These are phyloP conservation scores for Enteromius argenteus DNA, from an alignment of 2,797 vertebrate species.

Conservation along the genomic window DNA sequence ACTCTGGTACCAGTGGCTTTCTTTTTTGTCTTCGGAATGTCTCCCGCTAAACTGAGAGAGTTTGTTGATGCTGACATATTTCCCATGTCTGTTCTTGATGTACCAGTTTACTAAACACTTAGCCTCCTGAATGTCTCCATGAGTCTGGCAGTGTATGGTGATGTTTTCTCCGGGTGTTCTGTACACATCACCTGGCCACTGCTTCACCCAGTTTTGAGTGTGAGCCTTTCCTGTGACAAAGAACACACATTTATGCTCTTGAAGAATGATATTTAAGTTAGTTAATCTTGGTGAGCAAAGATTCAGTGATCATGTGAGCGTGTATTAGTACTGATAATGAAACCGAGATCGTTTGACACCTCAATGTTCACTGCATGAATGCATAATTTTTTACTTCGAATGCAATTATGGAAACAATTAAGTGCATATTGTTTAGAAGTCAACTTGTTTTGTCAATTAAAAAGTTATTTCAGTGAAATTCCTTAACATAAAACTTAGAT, in stretches of 20 bases:
- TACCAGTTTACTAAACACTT: conserved; percentile 52
- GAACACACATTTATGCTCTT: neutral
- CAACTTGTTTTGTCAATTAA: too few relatives aligned
- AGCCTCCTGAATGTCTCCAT: conserved; percentile 6
- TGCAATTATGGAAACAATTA: neutral
- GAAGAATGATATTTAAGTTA: neutral
- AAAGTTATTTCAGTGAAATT: neutral
- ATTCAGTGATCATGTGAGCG: neutral
- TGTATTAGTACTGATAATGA: neutral
- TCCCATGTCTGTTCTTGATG: neutral
- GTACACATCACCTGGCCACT: conserved; percentile 32
- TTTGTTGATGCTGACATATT: neutral
- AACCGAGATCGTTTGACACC: neutral
- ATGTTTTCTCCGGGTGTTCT: conserved; percentile 28
- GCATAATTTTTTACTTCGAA: neutral
- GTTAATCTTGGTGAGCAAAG: neutral
- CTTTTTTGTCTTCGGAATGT: conserved; percentile 11
- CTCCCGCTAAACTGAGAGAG: conserved; percentile 39
- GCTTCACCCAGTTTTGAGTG: conserved; percentile 45
- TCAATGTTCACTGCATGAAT: neutral
- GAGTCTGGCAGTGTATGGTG: conserved; percentile 49
- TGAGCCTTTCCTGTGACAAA: conserved; percentile 23
- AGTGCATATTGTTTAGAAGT: neutral
- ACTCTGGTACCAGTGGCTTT: neutral
- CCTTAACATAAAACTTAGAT: neutral